Conservation (phyloP, 23 tunicate genomes). For the Oikopleura vanhoeffeni region DNA sequence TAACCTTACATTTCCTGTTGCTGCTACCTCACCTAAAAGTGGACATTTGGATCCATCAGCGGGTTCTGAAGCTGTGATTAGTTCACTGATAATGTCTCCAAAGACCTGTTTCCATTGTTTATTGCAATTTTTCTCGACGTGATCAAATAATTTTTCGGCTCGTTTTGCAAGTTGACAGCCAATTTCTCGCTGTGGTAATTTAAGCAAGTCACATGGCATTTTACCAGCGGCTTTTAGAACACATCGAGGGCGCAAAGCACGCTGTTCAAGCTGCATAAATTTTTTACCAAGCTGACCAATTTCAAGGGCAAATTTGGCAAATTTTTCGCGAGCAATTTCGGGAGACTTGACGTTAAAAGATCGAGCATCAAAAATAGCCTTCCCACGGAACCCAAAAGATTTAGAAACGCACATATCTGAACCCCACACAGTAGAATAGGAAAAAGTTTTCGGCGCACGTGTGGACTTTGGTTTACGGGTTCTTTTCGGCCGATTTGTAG, state of each 20-base stretch:
- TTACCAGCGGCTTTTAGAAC: not conserved
- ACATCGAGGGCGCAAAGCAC: not conserved
- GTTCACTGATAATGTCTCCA: not conserved
- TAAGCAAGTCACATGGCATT: not conserved
- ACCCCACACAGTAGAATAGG: too few species aligned
- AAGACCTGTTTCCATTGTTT: not conserved
- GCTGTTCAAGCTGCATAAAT: not conserved
- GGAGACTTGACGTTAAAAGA: too few species aligned
- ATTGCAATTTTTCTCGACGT: not conserved
- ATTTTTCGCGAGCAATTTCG: not conserved
- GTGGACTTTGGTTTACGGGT: not conserved
- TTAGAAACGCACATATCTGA: too few species aligned
- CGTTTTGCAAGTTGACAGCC: conserved; percentile 1
- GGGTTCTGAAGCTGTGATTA: not conserved
- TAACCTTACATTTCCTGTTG: too few species aligned
- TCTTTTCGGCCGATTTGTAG: not conserved
- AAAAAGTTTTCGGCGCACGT: too few species aligned
- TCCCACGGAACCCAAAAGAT: too few species aligned
- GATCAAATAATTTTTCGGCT: not conserved
- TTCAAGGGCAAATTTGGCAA: not conserved
- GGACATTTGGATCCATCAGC: not conserved
- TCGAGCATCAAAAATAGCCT: too few species aligned
- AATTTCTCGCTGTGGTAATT: not conserved
- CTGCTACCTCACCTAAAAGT: too few species aligned
- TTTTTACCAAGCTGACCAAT: not conserved